These are phyloP conservation scores for Dendrolimus houi DNA, from an alignment of 2,888 invertebrate species.

Conservation along the genomic window DNA sequence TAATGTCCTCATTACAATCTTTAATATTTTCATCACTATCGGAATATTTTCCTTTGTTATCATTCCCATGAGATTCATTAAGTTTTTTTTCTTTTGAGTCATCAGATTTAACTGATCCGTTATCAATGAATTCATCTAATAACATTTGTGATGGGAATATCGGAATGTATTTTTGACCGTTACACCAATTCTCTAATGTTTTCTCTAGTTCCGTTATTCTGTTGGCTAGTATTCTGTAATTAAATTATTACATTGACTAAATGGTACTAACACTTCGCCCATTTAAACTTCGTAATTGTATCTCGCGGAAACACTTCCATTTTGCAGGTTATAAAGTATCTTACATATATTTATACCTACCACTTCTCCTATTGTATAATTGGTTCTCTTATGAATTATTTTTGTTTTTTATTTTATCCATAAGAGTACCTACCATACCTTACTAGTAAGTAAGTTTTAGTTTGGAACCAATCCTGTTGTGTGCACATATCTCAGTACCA, in stretches of 20 bases:
- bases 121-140: slow-evolving; percentile 74
- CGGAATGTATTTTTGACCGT: slow-evolving; percentile 64
- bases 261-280: too few species aligned
- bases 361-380: too few species aligned
- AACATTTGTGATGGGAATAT: slow-evolving; percentile 80
- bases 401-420: too few species aligned
- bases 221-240: slow-evolving; percentile 84
- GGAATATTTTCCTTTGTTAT: slow-evolving; percentile 33
- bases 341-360: too few species aligned
- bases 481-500: too few species aligned
- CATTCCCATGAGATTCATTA: slow-evolving; percentile 22
- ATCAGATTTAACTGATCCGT: slow-evolving; percentile 40
- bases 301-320: too few species aligned
- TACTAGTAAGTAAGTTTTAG: too few species aligned
- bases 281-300: too few species aligned
- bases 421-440: too few species aligned
- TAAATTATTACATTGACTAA: neutral
- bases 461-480: too few species aligned
- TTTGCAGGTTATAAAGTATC: too few species aligned
- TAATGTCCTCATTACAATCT: slow-evolving; percentile 42
- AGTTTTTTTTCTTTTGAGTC: slow-evolving; percentile 36
- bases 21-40: slow-evolving; percentile 54
- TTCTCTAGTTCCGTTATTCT: slow-evolving; percentile 89
- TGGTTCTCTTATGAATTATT: too few species aligned
- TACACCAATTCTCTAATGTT: slow-evolving; percentile 79